These are phyloP conservation scores for Pseudorectes ferrugineus DNA, from an alignment of 2,113 vertebrate species.

Conservation along the genomic window DNA sequence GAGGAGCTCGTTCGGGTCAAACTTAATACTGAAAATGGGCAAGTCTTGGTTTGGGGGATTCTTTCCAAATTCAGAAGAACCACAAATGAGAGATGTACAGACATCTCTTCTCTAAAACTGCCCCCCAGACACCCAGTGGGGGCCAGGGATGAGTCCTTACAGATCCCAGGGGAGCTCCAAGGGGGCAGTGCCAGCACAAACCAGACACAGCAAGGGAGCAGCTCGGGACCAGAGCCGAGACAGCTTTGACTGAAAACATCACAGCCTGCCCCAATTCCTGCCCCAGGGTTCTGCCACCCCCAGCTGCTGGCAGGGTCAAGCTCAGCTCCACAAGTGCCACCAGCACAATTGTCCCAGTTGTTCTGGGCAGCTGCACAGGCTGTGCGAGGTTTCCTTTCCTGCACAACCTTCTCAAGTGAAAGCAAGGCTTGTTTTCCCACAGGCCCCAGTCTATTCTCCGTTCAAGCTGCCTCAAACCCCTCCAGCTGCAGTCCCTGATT, in stretches of 20 bases:
- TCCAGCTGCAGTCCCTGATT: not conserved
- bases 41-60: not conserved
- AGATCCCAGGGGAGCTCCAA: rapidly evolving
- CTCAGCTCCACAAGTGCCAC: not conserved
- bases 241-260: not conserved
- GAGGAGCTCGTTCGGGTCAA: not conserved
- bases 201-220: rapidly evolving
- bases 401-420: not conserved
- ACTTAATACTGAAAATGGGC: not conserved
- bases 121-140: not conserved
- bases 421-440: not conserved
- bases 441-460: not conserved
- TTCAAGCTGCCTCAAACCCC: not conserved
- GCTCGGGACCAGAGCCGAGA: not conserved
- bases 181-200: not conserved
- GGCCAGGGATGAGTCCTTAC: rapidly evolving
- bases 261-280: not conserved
- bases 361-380: not conserved
- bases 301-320: not conserved
- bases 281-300: not conserved
- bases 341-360: not conserved
- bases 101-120: not conserved
- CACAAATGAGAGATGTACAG: not conserved
- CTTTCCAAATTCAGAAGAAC: not conserved
- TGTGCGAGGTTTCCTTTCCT: not conserved